Percentiles rank a stretch among this genome's conserved stretches.
phyloP scores from a whole-genome alignment of 2,797 vertebrate genomes.

The Pseudochirops corinnae region DNA sequence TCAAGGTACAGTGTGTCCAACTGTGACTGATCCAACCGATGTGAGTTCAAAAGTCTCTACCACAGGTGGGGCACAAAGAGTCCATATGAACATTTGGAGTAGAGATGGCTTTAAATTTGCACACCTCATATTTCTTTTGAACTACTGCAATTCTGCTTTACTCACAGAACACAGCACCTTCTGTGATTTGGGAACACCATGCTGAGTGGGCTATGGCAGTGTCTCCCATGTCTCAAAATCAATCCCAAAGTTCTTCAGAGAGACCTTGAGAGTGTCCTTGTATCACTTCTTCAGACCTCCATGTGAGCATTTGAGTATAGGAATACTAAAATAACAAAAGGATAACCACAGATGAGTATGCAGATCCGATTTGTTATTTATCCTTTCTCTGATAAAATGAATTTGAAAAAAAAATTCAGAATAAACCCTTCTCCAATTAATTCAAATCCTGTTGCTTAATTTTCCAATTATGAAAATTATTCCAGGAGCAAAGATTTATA shows the following conservation, averaged over 20 bases:
- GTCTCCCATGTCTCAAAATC: background rate
- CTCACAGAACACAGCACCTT: background rate
- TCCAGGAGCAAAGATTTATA: constrained; percentile 83
- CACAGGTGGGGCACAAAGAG: background rate
- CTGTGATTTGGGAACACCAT: background rate
- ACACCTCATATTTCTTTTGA: background rate
- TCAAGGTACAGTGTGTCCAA: background rate
- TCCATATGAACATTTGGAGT: background rate
- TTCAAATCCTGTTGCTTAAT: constrained; percentile 81
- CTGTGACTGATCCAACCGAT: background rate
- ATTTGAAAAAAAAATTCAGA: constrained; percentile 59
- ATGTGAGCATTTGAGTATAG: background rate
- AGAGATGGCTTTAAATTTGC: background rate
- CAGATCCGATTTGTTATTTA: constrained; percentile 30
- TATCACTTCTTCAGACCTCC: background rate
- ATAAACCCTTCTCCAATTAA: constrained; percentile 76
- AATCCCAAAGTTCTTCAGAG: background rate
- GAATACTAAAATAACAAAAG: constrained; percentile 44
- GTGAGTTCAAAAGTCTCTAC: background rate
- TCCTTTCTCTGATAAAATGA: constrained; percentile 70
- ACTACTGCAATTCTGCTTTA: background rate
- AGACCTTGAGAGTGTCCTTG: background rate
- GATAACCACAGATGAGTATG: constrained; percentile 53
- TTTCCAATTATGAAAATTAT: constrained; percentile 84
- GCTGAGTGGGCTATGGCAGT: background rate